phyloP scores from a whole-genome alignment of 2,888 invertebrate species.

The Camponotus fellah region DNA sequence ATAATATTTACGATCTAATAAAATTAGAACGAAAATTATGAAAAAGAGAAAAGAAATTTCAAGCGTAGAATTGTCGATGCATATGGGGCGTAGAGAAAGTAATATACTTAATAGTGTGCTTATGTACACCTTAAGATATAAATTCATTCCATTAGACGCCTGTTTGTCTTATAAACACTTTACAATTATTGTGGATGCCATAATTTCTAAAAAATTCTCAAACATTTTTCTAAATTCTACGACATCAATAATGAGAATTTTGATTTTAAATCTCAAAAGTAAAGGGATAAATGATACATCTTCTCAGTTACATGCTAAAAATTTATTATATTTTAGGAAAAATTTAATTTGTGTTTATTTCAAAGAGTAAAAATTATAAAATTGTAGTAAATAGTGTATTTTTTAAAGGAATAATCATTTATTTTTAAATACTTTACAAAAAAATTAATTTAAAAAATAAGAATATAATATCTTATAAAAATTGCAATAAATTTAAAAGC shows the following conservation, averaged over 20 bases:
- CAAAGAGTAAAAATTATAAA: neutral
- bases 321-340: neutral
- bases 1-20: constrained; percentile 51
- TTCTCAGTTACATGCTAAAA: neutral
- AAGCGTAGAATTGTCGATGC: constrained; percentile 52
- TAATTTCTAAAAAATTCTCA: neutral
- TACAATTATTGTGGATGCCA: neutral
- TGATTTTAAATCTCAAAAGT: neutral
- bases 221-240: neutral
- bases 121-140: neutral
- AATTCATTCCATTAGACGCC: neutral
- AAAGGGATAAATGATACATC: neutral
- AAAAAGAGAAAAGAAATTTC: neutral
- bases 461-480: neutral
- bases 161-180: neutral
- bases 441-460: neutral
- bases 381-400: neutral
- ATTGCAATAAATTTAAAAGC: neutral
- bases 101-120: constrained; percentile 13
- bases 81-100: constrained; percentile 56
- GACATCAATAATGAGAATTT: neutral
- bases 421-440: neutral
- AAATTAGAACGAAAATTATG: constrained; percentile 49
- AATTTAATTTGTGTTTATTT: neutral
- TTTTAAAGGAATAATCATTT: neutral